phyloP scores from a whole-genome alignment of 2,113 vertebrate genomes.

The Dascyllus trimaculatus region DNA sequence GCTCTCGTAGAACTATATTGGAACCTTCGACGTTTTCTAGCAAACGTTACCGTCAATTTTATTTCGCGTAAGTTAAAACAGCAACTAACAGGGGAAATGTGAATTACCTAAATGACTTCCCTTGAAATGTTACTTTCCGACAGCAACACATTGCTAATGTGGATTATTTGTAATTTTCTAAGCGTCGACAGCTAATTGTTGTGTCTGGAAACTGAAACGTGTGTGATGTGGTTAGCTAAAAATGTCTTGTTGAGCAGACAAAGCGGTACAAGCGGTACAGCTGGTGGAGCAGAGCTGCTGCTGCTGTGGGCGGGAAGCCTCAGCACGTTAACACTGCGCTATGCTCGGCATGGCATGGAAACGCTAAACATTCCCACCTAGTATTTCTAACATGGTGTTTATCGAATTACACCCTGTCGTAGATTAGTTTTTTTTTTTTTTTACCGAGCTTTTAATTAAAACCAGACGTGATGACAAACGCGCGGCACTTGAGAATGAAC shows the following conservation, averaged over 20 bases:
- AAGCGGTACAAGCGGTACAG: constrained; percentile 65
- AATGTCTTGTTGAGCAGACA: constrained; percentile 57
- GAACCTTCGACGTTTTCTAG: neutral
- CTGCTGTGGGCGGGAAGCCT: constrained; percentile 79
- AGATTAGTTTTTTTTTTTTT: neutral
- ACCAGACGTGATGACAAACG: neutral
- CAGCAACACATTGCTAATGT: neutral
- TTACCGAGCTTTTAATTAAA: neutral
- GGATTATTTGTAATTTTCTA: neutral
- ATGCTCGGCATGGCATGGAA: constrained; percentile 13
- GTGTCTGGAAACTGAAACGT: neutral
- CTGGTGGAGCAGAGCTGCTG: constrained; percentile 65
- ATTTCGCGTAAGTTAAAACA: constrained; percentile 42
- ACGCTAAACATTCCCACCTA: neutral
- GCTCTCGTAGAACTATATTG: neutral
- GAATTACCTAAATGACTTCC: constrained; percentile 1
- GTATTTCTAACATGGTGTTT: neutral
- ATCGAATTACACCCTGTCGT: neutral
- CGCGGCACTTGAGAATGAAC: constrained; percentile 22
- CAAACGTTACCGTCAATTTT: neutral
- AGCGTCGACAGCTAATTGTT: neutral
- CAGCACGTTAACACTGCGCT: constrained; percentile 35
- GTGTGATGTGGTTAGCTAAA: constrained; percentile 26
- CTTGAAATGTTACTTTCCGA: constrained; percentile 15
- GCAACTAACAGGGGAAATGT: neutral